A percentile compares a stretch with the other conserved stretches of the same genome.
Evolutionary conservation across 2,797 vertebrate genomes (phyloP).

Genomic region (Triplophysa bombifrons): DNA sequence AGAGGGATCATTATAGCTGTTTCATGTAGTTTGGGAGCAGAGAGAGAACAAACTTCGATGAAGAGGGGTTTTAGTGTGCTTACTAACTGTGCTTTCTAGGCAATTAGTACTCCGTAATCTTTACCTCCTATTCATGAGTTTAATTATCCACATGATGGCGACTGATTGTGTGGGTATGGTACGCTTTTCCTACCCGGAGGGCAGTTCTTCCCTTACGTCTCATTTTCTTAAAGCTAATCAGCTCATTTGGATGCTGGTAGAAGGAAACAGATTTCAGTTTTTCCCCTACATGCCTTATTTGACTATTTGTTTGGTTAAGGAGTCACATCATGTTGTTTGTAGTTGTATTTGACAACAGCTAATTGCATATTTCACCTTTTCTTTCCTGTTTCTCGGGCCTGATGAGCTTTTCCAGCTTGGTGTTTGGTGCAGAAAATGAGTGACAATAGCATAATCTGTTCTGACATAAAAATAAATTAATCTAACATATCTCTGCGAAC

Average conservation of each 20-base stretch:
- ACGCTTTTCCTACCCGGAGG: conserved; percentile 44
- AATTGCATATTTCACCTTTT: conserved; percentile 47
- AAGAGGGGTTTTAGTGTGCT: conserved; percentile 52
- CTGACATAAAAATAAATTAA: conserved; percentile 32
- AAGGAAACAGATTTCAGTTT: conserved; percentile 46
- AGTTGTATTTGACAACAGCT: conserved; percentile 49
- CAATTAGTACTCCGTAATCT: conserved; percentile 59
- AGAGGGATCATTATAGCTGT: conserved; percentile 54
- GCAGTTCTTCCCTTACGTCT: conserved; percentile 48
- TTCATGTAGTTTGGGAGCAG: conserved; percentile 52
- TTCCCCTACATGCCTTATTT: conserved; percentile 28
- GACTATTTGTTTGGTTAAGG: conserved; percentile 38
- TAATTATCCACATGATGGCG: conserved; percentile 74
- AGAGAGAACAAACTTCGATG: conserved; percentile 47
- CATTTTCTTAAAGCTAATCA: conserved; percentile 55
- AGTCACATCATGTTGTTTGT: conserved; percentile 34
- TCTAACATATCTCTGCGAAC: conserved; percentile 44
- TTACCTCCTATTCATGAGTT: conserved; percentile 68
- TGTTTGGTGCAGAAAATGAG: conserved; percentile 36
- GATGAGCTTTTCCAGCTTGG: conserved; percentile 44
- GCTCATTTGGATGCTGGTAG: conserved; percentile 54
- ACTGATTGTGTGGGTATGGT: conserved; percentile 54
- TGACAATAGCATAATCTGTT: conserved; percentile 31
- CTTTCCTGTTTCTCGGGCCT: conserved; percentile 39
- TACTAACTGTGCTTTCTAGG: conserved; percentile 48